These are phyloP conservation scores for Acrossocheilus wenchowensis DNA, from an alignment of 2,797 vertebrate genomes.

Conservation along the genomic window DNA sequence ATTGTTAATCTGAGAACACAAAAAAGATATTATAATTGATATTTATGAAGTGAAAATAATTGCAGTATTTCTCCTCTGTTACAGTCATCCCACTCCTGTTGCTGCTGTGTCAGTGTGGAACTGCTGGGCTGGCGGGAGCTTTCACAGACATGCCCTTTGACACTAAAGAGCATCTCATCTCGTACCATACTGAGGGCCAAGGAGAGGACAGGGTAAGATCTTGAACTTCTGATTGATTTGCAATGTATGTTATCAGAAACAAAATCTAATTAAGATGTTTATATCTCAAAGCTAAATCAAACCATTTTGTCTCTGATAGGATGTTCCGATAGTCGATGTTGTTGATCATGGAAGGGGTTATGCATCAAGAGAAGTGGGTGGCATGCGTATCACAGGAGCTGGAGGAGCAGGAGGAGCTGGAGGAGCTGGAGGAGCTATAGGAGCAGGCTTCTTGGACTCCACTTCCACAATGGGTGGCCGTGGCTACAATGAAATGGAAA, in stretches of 20 bases:
- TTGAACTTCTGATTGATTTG: background rate
- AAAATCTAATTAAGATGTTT: background rate
- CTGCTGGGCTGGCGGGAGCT: conserved; percentile 63
- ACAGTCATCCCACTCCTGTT: conserved; percentile 86
- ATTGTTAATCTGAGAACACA: background rate
- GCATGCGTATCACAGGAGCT: accelerated
- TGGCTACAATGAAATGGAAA: conserved; percentile 17
- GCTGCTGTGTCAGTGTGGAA: conserved; percentile 82
- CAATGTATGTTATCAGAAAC: background rate
- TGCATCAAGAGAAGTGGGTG: background rate
- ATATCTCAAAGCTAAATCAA: background rate
- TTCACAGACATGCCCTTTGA: conserved; percentile 76
- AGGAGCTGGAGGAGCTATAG: too few species aligned
- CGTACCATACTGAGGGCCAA: conserved; percentile 87
- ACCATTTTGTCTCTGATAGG: conserved; percentile 61
- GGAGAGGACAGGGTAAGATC: conserved; percentile 85
- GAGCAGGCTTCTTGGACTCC: background rate
- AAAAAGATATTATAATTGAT: background rate
- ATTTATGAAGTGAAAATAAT: background rate
- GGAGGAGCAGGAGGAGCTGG: background rate
- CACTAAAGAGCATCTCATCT: conserved; percentile 83
- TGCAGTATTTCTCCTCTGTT: conserved; percentile 8
- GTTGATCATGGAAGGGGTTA: background rate
- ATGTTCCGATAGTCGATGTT: conserved; percentile 50
- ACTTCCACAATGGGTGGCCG: conserved; percentile 20